Base-by-base conservation (phyloP, 2,888 invertebrate species). In the Drosophila ochracea region DNA sequence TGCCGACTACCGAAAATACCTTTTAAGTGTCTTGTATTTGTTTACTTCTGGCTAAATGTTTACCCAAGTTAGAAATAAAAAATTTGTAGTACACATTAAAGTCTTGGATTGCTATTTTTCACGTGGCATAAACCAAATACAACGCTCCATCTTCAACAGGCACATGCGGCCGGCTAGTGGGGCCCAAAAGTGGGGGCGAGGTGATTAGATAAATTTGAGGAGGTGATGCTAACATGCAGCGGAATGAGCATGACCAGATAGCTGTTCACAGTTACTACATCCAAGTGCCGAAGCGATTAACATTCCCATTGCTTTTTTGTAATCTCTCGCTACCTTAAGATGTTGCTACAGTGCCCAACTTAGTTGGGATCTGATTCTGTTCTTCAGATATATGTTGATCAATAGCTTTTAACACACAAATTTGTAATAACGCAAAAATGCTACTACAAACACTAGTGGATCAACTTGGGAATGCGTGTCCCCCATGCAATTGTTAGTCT, bases 21-120 rank as follows among this genome's bases (percentile, higher is more conserved):
- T 85, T 82, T 85, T 88, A 85, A 85, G 85, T 85, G 88, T 79
- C 82, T 83, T 85, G 79, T 83, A 85, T 85, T 85, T 85, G 85
- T 85, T 85, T 85, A 85, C 88, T 88, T 85, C 85, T 76, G 71
- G 81, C 81, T 83, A 82, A 85, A 85, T 85, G 88, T 85, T 85
- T 85, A 85, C 73, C 85, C 79, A 82, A 88, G 77, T 83, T 83
- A 70, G 83, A 85, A 75, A 85, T 81, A 88, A 84, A 84, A 83
- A 85, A 81, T 61, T 30, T 84, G 75, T 88, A 88, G 84, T 76
- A 85, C 77, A 76, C 83, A 84, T 87, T 67, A 78, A 87, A 83
- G 77, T 87, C 82, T 77, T 81, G 78, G 84, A 82, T 80, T 84
- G 82, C 87, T 78, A 84, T 87, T 87, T 82, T 82, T 84, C 84